A percentile compares a stretch with the other conserved stretches of the same genome.
These are phyloP conservation scores for Dolichopus griseipennis DNA, from an alignment of 2,888 invertebrate genomes.

Conservation along the genomic window DNA sequence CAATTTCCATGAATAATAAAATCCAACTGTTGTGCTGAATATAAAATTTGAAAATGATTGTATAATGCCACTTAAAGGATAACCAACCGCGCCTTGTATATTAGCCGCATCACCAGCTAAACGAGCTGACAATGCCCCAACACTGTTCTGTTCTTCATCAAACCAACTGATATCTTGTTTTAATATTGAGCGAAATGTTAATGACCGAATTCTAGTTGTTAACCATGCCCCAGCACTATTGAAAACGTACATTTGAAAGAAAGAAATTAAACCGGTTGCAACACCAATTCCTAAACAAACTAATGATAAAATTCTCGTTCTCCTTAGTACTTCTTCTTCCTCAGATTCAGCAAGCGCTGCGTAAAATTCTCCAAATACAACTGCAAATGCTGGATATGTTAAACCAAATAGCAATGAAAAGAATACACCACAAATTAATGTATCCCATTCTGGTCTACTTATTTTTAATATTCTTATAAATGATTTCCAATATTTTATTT, in stretches of 20 bases:
- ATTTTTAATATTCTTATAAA: slow-evolving; percentile 50
- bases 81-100: slow-evolving; percentile 64
- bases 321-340: slow-evolving; percentile 45
- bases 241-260: slow-evolving; percentile 63
- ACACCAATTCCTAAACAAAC: slow-evolving; percentile 56
- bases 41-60: slow-evolving; percentile 57
- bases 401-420: slow-evolving; percentile 59
- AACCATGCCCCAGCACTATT: slow-evolving; percentile 65
- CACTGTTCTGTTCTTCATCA: slow-evolving; percentile 56
- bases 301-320: slow-evolving; percentile 52
- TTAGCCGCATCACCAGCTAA: slow-evolving; percentile 63
- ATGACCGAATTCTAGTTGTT: slow-evolving; percentile 50
- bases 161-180: slow-evolving; percentile 68
- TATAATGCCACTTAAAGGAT: slow-evolving; percentile 56
- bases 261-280: slow-evolving; percentile 54
- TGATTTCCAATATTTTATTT: slow-evolving; percentile 25
- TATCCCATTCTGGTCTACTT: slow-evolving; percentile 55
- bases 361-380: slow-evolving; percentile 66
- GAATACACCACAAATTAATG: slow-evolving; percentile 52
- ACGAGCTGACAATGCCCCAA: slow-evolving; percentile 59
- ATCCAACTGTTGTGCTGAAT: slow-evolving; percentile 52
- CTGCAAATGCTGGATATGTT: slow-evolving; percentile 64
- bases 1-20: slow-evolving; percentile 61
- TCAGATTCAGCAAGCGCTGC: slow-evolving; percentile 42
- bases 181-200: slow-evolving; percentile 55